A percentile compares a stretch with the other conserved stretches of the same genome.
Conservation (phyloP, 2,113 vertebrate genomes). For the Burhinus oedicnemus region DNA sequence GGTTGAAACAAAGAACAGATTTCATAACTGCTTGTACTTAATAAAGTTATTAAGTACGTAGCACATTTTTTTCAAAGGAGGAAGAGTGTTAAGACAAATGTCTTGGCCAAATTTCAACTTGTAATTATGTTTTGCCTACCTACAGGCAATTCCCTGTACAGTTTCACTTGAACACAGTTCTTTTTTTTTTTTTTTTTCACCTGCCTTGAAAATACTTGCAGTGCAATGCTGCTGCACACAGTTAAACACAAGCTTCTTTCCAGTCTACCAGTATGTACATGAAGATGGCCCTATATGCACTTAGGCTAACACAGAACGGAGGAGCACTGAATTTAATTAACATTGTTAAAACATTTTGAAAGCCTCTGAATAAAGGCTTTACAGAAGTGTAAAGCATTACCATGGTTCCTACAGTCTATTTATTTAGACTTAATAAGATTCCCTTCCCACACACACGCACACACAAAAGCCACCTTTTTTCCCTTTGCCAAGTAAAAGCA, state of each 20-base stretch:
- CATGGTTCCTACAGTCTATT: slow-evolving; percentile 44
- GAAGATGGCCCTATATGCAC: slow-evolving; percentile 44
- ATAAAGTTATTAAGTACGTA: slow-evolving; percentile 51
- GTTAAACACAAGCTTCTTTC: neutral
- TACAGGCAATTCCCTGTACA: slow-evolving; percentile 47
- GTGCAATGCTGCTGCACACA: neutral
- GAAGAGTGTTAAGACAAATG: slow-evolving; percentile 64
- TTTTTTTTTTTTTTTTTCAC: neutral
- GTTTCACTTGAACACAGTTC: neutral
- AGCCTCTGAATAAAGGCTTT: slow-evolving; percentile 53
- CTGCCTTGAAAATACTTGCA: slow-evolving; percentile 4
- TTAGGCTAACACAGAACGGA: slow-evolving; percentile 36
- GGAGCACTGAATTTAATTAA: slow-evolving; percentile 62
- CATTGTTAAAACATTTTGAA: slow-evolving; percentile 62
- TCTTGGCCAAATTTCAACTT: slow-evolving; percentile 60
- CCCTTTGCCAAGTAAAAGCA: slow-evolving; percentile 9
- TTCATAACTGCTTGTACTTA: slow-evolving; percentile 59
- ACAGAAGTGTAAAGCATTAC: slow-evolving; percentile 52
- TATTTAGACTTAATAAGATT: slow-evolving; percentile 65
- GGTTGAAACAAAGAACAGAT: slow-evolving; percentile 58
- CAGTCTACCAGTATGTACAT: neutral
- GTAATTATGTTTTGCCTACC: slow-evolving; percentile 66
- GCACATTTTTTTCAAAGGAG: slow-evolving; percentile 46
- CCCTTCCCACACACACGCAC: neutral
- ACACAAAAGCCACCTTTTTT: neutral